phyloP scores from a whole-genome alignment of 2,797 vertebrate genomes.

The Molossus alvarezi region DNA sequence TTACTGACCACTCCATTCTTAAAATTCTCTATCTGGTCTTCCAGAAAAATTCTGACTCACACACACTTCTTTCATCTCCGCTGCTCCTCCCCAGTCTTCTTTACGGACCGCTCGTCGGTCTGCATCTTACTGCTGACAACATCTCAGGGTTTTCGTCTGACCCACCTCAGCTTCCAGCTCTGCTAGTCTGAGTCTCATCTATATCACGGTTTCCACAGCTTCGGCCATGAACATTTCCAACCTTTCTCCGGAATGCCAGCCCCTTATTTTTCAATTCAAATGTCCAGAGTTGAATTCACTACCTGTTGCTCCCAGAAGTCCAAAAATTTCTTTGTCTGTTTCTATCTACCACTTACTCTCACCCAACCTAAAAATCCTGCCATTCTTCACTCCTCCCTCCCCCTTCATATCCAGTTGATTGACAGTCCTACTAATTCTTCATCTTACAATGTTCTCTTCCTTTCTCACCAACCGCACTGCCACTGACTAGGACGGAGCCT shows the following conservation, averaged over 20 bases:
- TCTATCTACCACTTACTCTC: not conserved
- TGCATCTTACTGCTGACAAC: not conserved
- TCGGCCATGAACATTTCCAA: not conserved
- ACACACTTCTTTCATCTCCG: not conserved
- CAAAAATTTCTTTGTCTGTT: not conserved
- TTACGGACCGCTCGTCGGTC: not conserved
- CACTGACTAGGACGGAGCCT: conserved; percentile 7
- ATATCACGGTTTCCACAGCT: not conserved
- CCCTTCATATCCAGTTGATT: not conserved
- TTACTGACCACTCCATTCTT: not conserved
- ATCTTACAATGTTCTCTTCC: not conserved
- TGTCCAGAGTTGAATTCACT: conserved; percentile 31
- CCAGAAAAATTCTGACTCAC: not conserved
- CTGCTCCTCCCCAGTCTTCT: not conserved
- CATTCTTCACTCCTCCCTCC: not conserved
- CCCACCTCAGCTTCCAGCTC: not conserved
- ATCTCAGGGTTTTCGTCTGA: not conserved
- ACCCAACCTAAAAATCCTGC: not conserved
- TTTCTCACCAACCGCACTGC: not conserved
- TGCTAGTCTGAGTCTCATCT: not conserved
- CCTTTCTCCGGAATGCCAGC: not conserved
- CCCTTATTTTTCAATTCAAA: conserved; percentile 42
- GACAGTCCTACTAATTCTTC: not conserved
- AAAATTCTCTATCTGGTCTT: not conserved
- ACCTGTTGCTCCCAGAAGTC: not conserved